A percentile compares a stretch with the other conserved stretches of the same genome.
Conservation (phyloP, 2,113 vertebrate species). For the Pseudopipra pipra region DNA sequence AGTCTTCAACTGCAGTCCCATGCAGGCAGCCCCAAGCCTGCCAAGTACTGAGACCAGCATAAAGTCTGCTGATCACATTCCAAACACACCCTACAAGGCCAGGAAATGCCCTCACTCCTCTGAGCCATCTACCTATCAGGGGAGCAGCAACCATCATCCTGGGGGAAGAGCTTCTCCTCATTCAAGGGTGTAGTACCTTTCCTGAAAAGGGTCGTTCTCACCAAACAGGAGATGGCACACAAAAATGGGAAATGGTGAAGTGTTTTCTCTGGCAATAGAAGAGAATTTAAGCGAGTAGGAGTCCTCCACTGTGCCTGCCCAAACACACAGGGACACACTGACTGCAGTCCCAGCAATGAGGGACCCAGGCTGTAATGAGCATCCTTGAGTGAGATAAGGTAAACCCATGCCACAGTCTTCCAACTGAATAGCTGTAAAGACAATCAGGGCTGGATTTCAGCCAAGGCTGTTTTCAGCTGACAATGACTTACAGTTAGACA, state of each 20-base stretch:
- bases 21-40: background rate
- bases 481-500: background rate
- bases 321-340: background rate
- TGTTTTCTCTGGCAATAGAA: background rate
- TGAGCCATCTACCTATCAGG: background rate
- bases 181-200: background rate
- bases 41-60: background rate
- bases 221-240: background rate
- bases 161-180: background rate
- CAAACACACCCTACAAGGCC: fast-evolving
- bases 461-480: background rate
- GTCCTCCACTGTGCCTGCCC: background rate
- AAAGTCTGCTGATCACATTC: background rate
- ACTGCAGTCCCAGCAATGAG: background rate
- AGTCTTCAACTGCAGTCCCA: background rate
- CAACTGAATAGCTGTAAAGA: background rate
- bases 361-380: background rate
- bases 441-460: constrained; percentile 9
- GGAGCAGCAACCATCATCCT: background rate
- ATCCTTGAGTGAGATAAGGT: background rate
- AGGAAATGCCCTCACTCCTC: background rate
- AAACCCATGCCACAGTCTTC: background rate
- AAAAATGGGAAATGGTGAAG: background rate
- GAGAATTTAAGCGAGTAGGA: background rate
- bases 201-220: background rate